Base-by-base conservation (phyloP, 2,797 vertebrate genomes). In the Sciurus vulgaris region DNA sequence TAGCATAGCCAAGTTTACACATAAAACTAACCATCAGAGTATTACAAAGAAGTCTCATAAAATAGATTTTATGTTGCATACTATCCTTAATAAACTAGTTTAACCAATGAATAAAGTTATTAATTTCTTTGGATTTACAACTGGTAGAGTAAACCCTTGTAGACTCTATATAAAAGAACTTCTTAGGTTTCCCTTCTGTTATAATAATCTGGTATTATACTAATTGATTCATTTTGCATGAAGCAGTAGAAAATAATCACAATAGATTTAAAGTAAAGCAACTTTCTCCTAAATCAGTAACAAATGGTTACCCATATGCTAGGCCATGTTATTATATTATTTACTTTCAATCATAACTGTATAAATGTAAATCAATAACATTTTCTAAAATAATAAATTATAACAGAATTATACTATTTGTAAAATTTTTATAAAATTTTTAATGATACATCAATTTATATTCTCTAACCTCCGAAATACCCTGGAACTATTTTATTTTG, bases 151-250 rank as follows among this genome's bases (percentile, higher is more conserved):
- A 24, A 24, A 74, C 9, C 87, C 65, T 56, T 76, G 3, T 38
- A 84, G 14, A 41, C 14, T 24, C 7, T 70, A 10, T 76, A 47
- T 83, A 86, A 93, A 5, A 96, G 13, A 91, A 82, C 1, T 49
- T 15, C 51, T 86, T 49, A 47, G 35, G 26, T 73, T 95, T 89
- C 67, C 28, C 90, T 83, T 11, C 2, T 94, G 35, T 0, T 87
- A 44, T 79, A 26, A 70, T 44, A 78, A 24, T 44, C 41, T 93
- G 14, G 44, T 47, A 74, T 44, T 44, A 59, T 77, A 86, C 59
- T 79, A 87, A 77, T n/a, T 88, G 7, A 90, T 93, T 76, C 41
- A 79, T 51, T 96, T 94, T 95, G 10, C 30, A 94, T 72, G 67
- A 72, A 1, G 3, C 35, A 76, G 0, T 59, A 0, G 8, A 88